Conservation (phyloP, 1,140 invertebrate genomes). For the Euschistus heros region DNA sequence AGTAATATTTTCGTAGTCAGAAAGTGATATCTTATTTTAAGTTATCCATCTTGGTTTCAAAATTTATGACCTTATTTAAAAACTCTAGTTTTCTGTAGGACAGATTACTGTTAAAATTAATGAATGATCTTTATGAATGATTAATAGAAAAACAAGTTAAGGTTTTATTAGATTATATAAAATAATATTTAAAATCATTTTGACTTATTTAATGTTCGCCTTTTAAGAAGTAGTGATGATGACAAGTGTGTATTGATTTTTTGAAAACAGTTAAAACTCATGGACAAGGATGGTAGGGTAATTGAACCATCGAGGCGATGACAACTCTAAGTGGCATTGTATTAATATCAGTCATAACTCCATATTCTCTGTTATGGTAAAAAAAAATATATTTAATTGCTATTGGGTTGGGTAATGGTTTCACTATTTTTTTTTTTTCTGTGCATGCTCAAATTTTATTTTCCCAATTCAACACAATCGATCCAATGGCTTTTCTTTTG, state of each 20-base stretch:
- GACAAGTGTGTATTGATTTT: slow-evolving; percentile 2
- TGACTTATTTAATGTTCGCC: too few species aligned
- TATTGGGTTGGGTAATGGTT: not conserved
- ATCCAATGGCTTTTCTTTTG: not conserved
- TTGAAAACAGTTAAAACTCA: slow-evolving; percentile 13
- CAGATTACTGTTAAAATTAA: too few species aligned
- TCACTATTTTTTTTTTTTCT: not conserved
- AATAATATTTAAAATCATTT: too few species aligned
- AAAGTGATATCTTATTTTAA: too few species aligned
- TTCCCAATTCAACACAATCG: not conserved
- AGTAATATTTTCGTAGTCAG: too few species aligned
- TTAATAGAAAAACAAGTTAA: too few species aligned
- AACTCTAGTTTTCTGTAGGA: too few species aligned
- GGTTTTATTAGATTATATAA: too few species aligned
- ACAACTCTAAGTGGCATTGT: not conserved
- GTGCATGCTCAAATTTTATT: not conserved
- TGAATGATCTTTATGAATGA: too few species aligned
- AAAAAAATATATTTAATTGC: not conserved
- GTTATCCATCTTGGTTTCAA: too few species aligned
- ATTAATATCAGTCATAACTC: not conserved
- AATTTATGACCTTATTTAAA: too few species aligned
- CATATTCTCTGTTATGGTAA: not conserved
- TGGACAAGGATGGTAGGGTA: slow-evolving; percentile 16
- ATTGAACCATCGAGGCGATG: not conserved
- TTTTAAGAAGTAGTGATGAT: too few species aligned